Base-by-base conservation (phyloP, 2,888 invertebrate species). In the Lasioglossum marginatum region DNA sequence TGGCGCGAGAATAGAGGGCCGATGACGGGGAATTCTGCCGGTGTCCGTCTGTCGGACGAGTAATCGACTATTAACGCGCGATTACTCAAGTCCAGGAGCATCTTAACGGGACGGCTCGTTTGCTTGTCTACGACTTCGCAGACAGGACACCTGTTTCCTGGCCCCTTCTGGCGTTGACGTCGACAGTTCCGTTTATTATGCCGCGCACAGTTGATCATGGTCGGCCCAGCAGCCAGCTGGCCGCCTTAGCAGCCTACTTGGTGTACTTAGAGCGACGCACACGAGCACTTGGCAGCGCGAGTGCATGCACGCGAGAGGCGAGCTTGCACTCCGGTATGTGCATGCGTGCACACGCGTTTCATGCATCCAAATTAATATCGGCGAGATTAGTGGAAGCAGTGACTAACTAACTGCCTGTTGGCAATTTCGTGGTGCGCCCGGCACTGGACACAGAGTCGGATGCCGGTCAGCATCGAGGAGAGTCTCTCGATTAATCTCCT, bases 161-260 rank as follows among this genome's bases (percentile, higher is more conserved):
- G 87, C 78, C 92, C 92, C 93, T 91, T 92, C 93, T 93, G 93
- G 88, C 89, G 88, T 85, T 92, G 93, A 93, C 93, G 90, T 90
- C 87, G 89, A 89, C 89, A 91, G 92, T 93, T 93, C 93, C 92
- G 91, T 92, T 93, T 93, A 93, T 93, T 92, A 93, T 91, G 89
- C 90, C 85, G 70, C 40, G 85, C 82, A 85, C 84, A 87, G 87
- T 90, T 90, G 91, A 90, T 91, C 91, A 90, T 91, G 88, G 81
- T 23, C 78, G 73, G 76, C 71, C 77, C 78, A 37, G 80, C 81
- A 79, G 77, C 84, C 83, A 81, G 75, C 81, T 81, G 89, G 86
- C 86, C 86, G 86, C 88, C 89, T 90, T 86, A 81, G 81, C 88
- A 82, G 75, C 81, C 81, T 82, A 82, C 86, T 80, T 74, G 72